Conservation (phyloP, 2,113 vertebrate species). For the Brienomyrus brachyistius region DNA sequence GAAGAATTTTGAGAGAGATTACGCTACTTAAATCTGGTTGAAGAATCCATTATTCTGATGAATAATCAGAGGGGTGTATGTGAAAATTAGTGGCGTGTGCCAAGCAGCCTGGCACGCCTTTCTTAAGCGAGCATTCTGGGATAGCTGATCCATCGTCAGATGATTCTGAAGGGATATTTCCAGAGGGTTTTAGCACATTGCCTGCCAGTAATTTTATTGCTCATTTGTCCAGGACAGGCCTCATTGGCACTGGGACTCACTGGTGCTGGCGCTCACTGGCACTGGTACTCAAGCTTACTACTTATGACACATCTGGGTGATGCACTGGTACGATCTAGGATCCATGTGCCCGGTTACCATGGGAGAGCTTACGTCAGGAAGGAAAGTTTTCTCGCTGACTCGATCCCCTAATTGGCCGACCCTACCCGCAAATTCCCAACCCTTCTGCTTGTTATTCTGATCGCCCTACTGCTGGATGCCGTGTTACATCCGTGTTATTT, state of each 20-base stretch:
- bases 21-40: background rate
- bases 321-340: background rate
- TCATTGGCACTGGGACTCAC: background rate
- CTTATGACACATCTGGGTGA: background rate
- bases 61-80: background rate
- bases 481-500: background rate
- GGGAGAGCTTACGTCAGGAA: background rate
- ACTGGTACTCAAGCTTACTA: background rate
- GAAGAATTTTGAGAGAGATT: background rate
- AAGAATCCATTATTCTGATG: background rate
- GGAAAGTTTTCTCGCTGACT: background rate
- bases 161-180: background rate
- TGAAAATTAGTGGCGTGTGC: background rate
- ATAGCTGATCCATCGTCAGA: background rate
- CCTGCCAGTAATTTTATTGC: background rate
- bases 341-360: background rate
- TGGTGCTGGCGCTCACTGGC: background rate
- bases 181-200: background rate
- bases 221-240: background rate
- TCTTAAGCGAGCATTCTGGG: conserved; percentile 3
- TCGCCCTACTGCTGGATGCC: background rate
- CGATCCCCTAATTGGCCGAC: background rate
- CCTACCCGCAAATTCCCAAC: background rate
- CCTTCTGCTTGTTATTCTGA: background rate
- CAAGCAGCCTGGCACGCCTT: background rate